Conservation (phyloP, 2,888 invertebrate species). For the Crocallis elinguaria region DNA sequence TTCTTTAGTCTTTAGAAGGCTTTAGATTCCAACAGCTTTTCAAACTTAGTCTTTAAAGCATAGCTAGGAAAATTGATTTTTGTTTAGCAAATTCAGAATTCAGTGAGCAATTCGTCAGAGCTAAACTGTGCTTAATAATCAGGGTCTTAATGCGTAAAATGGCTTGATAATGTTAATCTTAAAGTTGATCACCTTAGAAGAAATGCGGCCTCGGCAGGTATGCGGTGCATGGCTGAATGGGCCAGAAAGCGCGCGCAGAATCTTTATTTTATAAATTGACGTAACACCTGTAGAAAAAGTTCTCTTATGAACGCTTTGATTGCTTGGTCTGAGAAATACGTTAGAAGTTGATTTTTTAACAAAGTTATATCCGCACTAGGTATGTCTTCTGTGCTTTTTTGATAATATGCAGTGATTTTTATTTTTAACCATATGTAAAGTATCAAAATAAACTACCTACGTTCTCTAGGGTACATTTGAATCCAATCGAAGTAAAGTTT, state of each 20-base stretch:
- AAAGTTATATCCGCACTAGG: background rate
- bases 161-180: slow-evolving; percentile 21
- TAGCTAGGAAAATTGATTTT: slow-evolving; percentile 2
- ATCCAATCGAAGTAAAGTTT: no score
- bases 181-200: slow-evolving; percentile 74
- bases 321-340: background rate
- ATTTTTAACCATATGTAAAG: no score
- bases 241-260: slow-evolving; percentile 50
- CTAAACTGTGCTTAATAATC: slow-evolving; percentile 34
- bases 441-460: no score
- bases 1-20: slow-evolving; percentile 14
- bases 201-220: slow-evolving; percentile 74
- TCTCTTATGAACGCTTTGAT: slow-evolving; percentile 5
- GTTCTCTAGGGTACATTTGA: no score
- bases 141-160: slow-evolving; percentile 40
- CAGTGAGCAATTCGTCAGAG: slow-evolving; percentile 5
- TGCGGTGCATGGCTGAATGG: slow-evolving; percentile 51
- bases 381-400: no score
- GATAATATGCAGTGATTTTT: no score
- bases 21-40: slow-evolving; percentile 19
- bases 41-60: slow-evolving; percentile 38
- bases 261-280: slow-evolving; percentile 50
- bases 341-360: background rate
- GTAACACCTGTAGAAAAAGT: slow-evolving; percentile 25
- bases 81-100: slow-evolving; percentile 3